Conservation (phyloP, 2,888 invertebrate genomes). For the Agrochola lychnidis region DNA sequence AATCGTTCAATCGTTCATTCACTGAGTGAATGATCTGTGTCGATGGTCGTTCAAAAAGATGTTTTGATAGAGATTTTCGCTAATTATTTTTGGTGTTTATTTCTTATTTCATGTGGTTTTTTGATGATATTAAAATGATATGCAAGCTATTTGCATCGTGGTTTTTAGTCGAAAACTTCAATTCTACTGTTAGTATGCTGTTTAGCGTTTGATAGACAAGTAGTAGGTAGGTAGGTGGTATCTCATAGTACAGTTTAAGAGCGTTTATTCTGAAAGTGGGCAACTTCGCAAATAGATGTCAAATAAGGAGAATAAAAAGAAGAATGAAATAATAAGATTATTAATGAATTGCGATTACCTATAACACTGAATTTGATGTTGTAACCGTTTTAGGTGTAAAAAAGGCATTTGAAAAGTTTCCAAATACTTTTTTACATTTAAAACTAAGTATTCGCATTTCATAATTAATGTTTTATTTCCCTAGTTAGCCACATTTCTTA, state of each 20-base stretch:
- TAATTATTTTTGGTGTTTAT: neutral
- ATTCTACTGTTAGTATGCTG: neutral
- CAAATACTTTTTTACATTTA: no score
- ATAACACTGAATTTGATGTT: no score
- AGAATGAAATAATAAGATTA: no score
- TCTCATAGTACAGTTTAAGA: neutral
- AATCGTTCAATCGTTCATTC: conserved; percentile 70
- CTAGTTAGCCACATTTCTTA: no score
- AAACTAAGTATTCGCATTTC: no score
- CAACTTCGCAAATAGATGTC: no score
- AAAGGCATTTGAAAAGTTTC: no score
- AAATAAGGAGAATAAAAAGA: no score
- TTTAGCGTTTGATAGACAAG: neutral
- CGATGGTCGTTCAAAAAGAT: conserved; percentile 34
- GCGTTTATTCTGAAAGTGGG: no score
- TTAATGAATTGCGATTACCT: no score
- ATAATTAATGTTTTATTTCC: no score
- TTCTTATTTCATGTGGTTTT: neutral
- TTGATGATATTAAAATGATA: neutral
- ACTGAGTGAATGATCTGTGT: conserved; percentile 55
- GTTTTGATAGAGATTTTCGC: conserved; percentile 30
- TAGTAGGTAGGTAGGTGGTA: neutral
- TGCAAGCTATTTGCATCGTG: neutral
- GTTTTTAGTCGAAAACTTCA: neutral
- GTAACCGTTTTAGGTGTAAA: no score